These are phyloP conservation scores for Lithophane leautieri DNA, from an alignment of 2,888 invertebrate species.

Conservation along the genomic window DNA sequence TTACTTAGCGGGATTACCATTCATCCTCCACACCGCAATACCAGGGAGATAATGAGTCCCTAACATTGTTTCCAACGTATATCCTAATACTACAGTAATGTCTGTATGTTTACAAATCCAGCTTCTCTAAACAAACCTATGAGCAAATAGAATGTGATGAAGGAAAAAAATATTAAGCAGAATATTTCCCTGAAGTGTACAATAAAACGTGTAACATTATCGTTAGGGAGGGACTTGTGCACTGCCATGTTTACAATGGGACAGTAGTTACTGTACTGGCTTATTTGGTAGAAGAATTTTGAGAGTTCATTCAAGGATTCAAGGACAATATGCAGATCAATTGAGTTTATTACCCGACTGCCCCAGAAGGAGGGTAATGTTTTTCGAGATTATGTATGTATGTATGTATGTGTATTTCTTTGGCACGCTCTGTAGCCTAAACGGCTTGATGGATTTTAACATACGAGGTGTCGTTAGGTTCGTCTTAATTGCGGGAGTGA, in stretches of 20 bases:
- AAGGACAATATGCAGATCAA: too few relatives aligned
- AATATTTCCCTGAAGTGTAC: constrained; percentile 68
- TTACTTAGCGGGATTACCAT: background rate
- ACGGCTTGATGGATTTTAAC: too few relatives aligned
- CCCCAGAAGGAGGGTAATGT: too few relatives aligned
- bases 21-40: background rate
- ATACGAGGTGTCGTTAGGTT: too few relatives aligned
- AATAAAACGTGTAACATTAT: constrained; percentile 65
- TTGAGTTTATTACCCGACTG: too few relatives aligned
- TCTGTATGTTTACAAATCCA: background rate
- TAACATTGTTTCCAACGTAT: background rate
- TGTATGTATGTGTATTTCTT: too few relatives aligned
- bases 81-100: background rate
- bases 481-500: too few relatives aligned
- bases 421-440: too few relatives aligned
- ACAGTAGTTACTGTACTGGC: constrained; percentile 11
- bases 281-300: background rate
- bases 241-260: constrained; percentile 22
- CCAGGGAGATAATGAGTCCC: background rate
- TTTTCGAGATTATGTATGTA: too few relatives aligned
- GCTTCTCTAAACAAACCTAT: constrained; percentile 36
- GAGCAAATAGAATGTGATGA: constrained; percentile 53
- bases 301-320: background rate
- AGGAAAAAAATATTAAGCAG: constrained; percentile 65
- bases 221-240: constrained; percentile 37